Conservation (phyloP, 2,113 vertebrate genomes). For the Cavia porcellus region DNA sequence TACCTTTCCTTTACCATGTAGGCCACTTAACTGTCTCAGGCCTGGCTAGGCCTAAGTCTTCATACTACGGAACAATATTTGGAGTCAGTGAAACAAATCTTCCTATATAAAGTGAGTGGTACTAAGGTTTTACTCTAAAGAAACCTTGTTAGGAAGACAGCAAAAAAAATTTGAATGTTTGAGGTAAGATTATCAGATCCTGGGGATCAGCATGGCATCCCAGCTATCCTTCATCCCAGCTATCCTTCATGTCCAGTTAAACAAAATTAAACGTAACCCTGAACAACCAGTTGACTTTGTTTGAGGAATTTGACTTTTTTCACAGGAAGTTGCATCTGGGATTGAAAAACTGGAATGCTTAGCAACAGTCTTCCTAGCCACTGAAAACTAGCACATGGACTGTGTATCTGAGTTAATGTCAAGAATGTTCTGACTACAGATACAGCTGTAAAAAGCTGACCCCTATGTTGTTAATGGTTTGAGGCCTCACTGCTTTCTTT, state of each 20-base stretch:
- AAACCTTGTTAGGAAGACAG: not conserved
- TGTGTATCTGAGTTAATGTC: not conserved
- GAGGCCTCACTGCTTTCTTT: not conserved
- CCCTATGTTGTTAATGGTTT: not conserved
- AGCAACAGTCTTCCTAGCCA: not conserved
- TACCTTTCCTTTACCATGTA: not conserved
- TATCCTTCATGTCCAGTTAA: slow-evolving; percentile 8
- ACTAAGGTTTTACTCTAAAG: not conserved
- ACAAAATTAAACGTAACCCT: slow-evolving; percentile 9
- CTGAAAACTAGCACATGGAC: not conserved
- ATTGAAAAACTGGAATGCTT: not conserved
- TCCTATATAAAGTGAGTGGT: not conserved
- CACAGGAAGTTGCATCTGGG: not conserved
- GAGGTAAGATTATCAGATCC: not conserved
- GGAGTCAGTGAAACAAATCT: not conserved
- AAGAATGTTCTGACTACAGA: not conserved
- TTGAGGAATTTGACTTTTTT: slow-evolving; percentile 47
- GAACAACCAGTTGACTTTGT: not conserved
- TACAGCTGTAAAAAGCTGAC: not conserved
- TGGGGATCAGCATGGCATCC: not conserved
- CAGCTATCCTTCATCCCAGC: not conserved
- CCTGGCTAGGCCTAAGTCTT: not conserved
- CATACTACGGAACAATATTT: not conserved
- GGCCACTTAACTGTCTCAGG: not conserved
- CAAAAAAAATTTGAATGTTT: not conserved